Evolutionary conservation across 2,113 vertebrate species (phyloP), one percentile per base, ranked within the genome.

Genomic region (Zosterops japonicus): DNA sequence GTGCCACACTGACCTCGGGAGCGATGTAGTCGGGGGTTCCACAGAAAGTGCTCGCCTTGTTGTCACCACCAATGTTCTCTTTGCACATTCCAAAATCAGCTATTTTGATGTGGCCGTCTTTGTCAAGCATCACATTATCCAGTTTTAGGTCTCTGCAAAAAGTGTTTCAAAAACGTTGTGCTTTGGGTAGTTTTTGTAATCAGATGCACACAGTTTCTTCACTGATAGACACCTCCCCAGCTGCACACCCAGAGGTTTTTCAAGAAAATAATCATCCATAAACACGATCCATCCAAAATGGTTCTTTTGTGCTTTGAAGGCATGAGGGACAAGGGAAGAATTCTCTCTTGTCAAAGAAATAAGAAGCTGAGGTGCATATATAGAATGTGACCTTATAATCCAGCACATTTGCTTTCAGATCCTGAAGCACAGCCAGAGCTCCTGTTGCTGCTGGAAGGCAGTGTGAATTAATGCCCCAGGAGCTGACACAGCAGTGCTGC

Each of bases 41-140:
- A 1, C 99, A 99, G 98, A 99, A 99, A 10, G 99, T 99, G 56
- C 99, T 99, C 5, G 99, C 99, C 20, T 98, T 98, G 90, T 98
- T 98, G 12, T 99, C 99, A 5, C 98, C 98, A 23, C 98, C 89
- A 75, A 99, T 97, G 0, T 99, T 99, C 95, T 99, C 99, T 97
- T 99, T 99, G 94, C 99, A 99, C 99, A 99, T 99, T 35, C 99
- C 99, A 20, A 99, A 99, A 92, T 99, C 99, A 0, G 99, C 99
- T 17, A 99, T 99, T 96, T 99, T 99, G 91, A 99, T 98, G 94
- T 99, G 99, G 41, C 99, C 99, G 6, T 99, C 98, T 57, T 94
- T 97, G 93, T 99, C 99, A 84, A 99, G 97, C 99, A 99, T 99
- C 92, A 99, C 98, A 2, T 99, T 99, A 96, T 99, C 99, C 94